Conservation (phyloP, 2,797 vertebrate species). For the Microhierax caerulescens region DNA sequence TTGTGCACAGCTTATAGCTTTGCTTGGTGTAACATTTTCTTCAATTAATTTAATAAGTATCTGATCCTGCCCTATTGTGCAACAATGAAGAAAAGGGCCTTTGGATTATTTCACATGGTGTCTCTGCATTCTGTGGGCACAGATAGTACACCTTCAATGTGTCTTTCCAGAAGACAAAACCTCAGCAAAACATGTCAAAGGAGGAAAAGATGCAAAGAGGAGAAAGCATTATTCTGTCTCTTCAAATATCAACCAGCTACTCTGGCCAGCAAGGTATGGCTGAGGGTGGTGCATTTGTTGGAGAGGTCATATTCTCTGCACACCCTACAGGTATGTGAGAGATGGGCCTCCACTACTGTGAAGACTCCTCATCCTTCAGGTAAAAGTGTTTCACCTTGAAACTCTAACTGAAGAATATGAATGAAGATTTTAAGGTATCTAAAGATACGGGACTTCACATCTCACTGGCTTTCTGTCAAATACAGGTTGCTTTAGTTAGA, state of each 20-base stretch:
- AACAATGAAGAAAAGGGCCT: background rate
- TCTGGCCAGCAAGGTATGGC: background rate
- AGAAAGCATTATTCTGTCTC: background rate
- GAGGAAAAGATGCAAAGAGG: background rate
- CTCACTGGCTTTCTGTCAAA: background rate
- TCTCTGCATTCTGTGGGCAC: background rate
- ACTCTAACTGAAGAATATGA: background rate
- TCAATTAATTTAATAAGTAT: background rate
- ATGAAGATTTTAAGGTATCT: background rate
- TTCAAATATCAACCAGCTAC: background rate
- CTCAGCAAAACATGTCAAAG: background rate
- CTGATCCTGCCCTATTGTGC: background rate
- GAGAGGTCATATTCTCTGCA: background rate
- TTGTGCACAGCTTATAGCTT: background rate
- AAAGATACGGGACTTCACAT: background rate
- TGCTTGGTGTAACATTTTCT: background rate
- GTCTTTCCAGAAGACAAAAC: background rate
- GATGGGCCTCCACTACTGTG: background rate
- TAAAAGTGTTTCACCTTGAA: background rate
- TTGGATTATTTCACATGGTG: background rate
- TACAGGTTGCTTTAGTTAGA: background rate
- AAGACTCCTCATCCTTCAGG: background rate
- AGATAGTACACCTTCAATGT: background rate
- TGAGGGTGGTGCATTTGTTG: background rate
- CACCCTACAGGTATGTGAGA: background rate